Base-by-base conservation (phyloP, 2,888 invertebrate species). In the Zootermopsis nevadensis region DNA sequence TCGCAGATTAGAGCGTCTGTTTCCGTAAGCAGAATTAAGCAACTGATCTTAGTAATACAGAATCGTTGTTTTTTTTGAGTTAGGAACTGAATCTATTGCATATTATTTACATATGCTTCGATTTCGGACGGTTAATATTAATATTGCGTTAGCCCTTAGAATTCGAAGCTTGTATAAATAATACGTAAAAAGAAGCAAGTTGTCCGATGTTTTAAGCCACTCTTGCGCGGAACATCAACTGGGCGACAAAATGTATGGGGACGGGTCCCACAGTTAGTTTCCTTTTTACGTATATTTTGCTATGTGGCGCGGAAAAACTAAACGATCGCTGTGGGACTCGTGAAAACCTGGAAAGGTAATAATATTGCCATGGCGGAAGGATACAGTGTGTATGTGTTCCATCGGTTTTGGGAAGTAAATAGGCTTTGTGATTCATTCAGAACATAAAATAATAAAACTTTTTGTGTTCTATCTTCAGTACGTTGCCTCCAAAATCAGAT, bases 281-380 rank as follows among this genome's bases (percentile, higher is more conserved):
- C 53, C 77, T 53, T 77, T 77, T 77, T 77, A 77, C 77, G 77
- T 77, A 77, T 69, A 69, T 69, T 69, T 69, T 69, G 69, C 31
- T 10, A 48, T 77, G 77, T 77, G 31, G 77, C 77, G 48, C 48
- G 77, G 77, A 53, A 53, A 48, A 53, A 77, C 53, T 31, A 77
- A 77, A 77, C 55, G 77, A 55, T 30, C 77, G 77, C 55, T 55
- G 77, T 77, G 77, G 77, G 77, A 77, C 77, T 53, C 48, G 77
- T 77, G 77, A 77, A 77, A n/a, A 53, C 53, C 77, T 77, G 48
- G 77, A 4, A 77, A 77, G 31, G 77, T 77, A 77, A 55, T 77
- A 77, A 77, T 77, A 77, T 77, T 77, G 77, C 55, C 19, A n/a
- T 60, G 60, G 60, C n/a, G 7, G 60, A 15, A 69, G 69, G 33